Conservation (phyloP, 2,888 invertebrate species). For the Kryphioiulus occultus region DNA sequence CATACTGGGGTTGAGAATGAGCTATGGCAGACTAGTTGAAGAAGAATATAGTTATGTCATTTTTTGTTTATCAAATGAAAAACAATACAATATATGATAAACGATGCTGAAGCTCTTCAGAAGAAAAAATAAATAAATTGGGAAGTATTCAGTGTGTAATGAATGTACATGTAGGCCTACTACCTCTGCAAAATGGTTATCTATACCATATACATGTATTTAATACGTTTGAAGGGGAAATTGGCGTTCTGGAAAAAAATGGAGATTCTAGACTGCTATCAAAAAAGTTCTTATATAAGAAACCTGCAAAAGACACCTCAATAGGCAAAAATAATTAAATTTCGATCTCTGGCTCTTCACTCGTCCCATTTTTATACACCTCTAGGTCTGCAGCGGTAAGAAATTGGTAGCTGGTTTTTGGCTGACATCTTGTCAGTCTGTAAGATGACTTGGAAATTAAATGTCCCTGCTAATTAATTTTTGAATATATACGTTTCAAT, state of each 20-base stretch:
- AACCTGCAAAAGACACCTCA: constrained; percentile 30
- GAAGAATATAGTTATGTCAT: too few species aligned
- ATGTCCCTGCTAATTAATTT: background rate
- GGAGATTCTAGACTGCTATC: background rate
- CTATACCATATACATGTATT: too few species aligned
- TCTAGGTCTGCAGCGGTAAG: background rate
- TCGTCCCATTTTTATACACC: background rate
- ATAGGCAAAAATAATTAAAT: constrained; percentile 15
- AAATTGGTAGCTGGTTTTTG: background rate
- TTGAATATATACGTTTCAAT: background rate
- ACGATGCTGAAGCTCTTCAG: too few species aligned
- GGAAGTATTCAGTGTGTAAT: too few species aligned
- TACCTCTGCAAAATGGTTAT: too few species aligned
- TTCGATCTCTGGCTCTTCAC: background rate
- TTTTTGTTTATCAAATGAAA: too few species aligned
- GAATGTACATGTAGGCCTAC: too few species aligned
- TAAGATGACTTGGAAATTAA: background rate
- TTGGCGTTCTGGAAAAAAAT: background rate
- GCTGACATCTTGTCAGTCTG: background rate
- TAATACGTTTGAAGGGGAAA: background rate
- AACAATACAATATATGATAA: too few species aligned
- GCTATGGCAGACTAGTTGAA: too few species aligned
- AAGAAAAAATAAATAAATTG: too few species aligned
- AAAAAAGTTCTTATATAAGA: background rate
- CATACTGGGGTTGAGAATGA: too few species aligned